Evolutionary conservation across 2,888 invertebrate species (phyloP), one percentile per base, ranked within the genome.

Genomic region (Conops quadrifasciatus): DNA sequence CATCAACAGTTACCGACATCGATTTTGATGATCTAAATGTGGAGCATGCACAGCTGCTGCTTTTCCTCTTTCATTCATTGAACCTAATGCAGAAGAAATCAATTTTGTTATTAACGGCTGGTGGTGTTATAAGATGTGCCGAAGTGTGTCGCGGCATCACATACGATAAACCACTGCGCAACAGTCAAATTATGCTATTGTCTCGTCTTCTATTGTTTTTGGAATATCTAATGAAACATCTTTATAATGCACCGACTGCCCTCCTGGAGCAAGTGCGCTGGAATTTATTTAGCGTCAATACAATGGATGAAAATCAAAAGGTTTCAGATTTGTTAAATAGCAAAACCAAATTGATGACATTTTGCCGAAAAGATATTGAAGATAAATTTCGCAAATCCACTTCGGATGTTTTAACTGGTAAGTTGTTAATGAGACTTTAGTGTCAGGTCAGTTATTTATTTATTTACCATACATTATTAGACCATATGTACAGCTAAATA

Each of bases 81-180:
- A 96, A 96, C 79, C 88, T 98, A 74, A 96, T 97, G 95, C 96
- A 97, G 87, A 98, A 97, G 87, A 98, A 98, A 85, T 93, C 94
- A 1, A 94, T 98, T 1, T 88, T 98, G 49, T 88, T 97, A 11
- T 88, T 93, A 78, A 92, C 94, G 45, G 92, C 94, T 1, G 93
- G 93, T 74, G 94, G 91, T 4, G 89, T 91, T 5, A 89, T 91
- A 70, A 87, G 91, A 70, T 91, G 91, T 78, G 90, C 90, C 11
- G 91, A 91, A 82, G 89, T 91, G 3, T 88, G 90, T 1, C 88
- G 90, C 1, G 79, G 81, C 67, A 81, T 86, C 43, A 81, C 82
- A 9, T 75, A 81, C 1, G 86, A 85, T 3, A 84, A 84, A 63
- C 82, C 82, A 0, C 76, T 86, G 7, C 80, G 82, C n/a, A 86